Evolutionary conservation across 2,888 invertebrate species (phyloP), one percentile per base, ranked within the genome.

Genomic region (Ceriagrion tenellum): DNA sequence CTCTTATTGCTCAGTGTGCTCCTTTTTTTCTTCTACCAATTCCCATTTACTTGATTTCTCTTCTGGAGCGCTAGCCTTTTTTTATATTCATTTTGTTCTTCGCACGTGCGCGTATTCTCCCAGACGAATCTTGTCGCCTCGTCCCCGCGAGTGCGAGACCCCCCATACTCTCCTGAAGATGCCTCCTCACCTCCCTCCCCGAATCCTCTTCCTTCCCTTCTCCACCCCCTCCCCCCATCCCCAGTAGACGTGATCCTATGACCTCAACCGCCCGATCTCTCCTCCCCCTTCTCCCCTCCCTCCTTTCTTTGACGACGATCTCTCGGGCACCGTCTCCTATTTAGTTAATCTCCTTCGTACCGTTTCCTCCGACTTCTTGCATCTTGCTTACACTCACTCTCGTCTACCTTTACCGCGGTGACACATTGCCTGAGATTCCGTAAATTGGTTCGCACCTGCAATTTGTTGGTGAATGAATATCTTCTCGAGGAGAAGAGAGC

Each of bases 361-460:
- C 30, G 35, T 81, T 35, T 81, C 81, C 81, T 81, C 81, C 81
- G 16, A 81, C 81, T 35, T 35, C 81, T 35, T 18, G 30, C 81
- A 3, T 81, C 30, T 30, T 81, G 81, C 81, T 81, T 69, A 69
- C 69, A 69, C 69, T 47, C n/a, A 10, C 6, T n/a, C n/a, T 26
- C n/a, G 69, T 26, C 69, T 69, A 26, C 69, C 69, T 69, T 69
- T 69, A n/a, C 69, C 69, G 69, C 8, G 69, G n/a, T 63, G 91
- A 91, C 63, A 91, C 91, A 91, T n/a, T 59, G 63, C 63, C 91
- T 91, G 91, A 40, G 59, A 91, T 90, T 90, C 30, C 90, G 90
- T 59, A 35, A 69, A 69, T 69, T 35, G 90, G 30, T 59, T 90
- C 35, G 91, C 91, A 91, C 91, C 91, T 91, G 63, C 91, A 91